Evolutionary conservation across 2,113 vertebrate species (phyloP), one percentile per base, ranked within the genome.

Genomic region (Plecotus auritus): DNA sequence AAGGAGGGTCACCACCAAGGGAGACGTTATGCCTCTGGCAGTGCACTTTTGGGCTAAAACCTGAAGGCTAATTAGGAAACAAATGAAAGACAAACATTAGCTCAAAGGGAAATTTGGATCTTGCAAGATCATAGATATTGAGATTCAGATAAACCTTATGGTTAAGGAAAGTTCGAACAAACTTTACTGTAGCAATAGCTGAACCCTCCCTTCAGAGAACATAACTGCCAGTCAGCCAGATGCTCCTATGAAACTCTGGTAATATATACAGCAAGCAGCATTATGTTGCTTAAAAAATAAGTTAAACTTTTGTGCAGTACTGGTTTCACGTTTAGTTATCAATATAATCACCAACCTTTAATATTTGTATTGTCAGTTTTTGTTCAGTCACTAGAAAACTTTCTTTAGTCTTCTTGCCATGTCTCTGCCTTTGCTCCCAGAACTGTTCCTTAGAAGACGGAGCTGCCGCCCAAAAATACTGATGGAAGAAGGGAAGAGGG

Each of bases 71-170:
- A 97, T 92, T 95, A 92, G 83, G 78, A 92, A 96, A 85, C 45
- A 92, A 85, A 90, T 66, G 73, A 85, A 85, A 96, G 85, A 88
- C 85, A 96, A 96, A 96, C 85, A 93, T 83, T 51, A 88, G 51
- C 69, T 92, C 66, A 49, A 94, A 95, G 83, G 77, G 47, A 94
- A 92, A 78, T 85, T 85, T 90, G 69, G 67, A 92, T 85, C 90
- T 72, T 84, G 61, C 32, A 59, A 59, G 69, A 80, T 86, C 30
- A 45, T 11, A 90, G 85, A 47, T 74, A 88, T 61, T 85, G 90
- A 85, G 81, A 86, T 84, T 92, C 82, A 73, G 23, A 92, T 70
- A 88, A 91, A 64, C 40, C 78, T 92, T 82, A 51, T 26, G 56
- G 40, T 54, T 47, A n/a, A 90, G 84, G 74, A 70, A 59, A 82